Percentiles rank a stretch among this genome's conserved stretches.
These are phyloP conservation scores for Tachuris rubrigastra DNA, from an alignment of 2,113 vertebrate genomes.

Conservation along the genomic window DNA sequence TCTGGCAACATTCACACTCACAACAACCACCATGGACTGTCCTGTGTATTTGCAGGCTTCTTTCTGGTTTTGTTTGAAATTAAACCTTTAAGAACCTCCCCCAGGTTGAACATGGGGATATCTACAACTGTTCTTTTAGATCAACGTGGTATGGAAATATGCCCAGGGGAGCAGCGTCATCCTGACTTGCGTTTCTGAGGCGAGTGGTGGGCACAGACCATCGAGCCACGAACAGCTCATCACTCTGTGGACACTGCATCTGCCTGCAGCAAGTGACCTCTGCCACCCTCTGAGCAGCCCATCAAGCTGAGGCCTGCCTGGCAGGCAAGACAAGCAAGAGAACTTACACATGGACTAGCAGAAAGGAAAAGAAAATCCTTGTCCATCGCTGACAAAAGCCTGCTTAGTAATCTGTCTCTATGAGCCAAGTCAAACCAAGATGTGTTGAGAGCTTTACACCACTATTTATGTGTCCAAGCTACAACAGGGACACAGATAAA, in stretches of 20 bases:
- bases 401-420: background rate
- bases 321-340: background rate
- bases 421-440: background rate
- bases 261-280: background rate
- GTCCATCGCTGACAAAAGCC: background rate
- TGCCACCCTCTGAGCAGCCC: background rate
- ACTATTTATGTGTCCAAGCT: background rate
- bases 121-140: background rate
- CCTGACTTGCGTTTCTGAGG: rapidly evolving
- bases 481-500: background rate
- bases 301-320: background rate
- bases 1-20: background rate
- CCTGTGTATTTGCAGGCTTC: background rate
- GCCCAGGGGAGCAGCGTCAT: rapidly evolving
- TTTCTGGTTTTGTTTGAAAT: background rate
- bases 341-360: background rate
- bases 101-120: background rate
- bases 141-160: rapidly evolving
- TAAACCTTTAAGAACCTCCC: background rate
- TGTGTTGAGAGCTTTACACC: rapidly evolving
- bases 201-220: rapidly evolving
- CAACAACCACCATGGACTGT: rapidly evolving
- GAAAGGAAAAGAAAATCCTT: background rate
- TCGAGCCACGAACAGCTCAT: background rate
- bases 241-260: rapidly evolving